These are phyloP conservation scores for Hymenopus coronatus DNA, from an alignment of 2,888 invertebrate species.

Conservation along the genomic window DNA sequence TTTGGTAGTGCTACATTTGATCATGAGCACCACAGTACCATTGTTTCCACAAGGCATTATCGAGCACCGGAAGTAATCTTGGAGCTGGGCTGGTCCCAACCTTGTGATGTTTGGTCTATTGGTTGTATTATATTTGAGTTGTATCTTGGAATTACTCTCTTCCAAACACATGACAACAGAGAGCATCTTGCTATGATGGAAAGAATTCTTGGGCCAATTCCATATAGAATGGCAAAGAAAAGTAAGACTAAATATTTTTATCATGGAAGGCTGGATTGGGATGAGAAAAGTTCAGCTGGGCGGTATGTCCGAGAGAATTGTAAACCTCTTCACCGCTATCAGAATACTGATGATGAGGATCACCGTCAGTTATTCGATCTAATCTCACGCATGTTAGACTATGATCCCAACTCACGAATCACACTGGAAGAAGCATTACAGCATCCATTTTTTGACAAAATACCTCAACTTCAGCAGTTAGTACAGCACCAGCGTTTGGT, in stretches of 20 bases:
- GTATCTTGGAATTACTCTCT: constrained; percentile 95
- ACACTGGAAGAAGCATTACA: constrained; percentile 81
- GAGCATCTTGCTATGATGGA: constrained; percentile 99
- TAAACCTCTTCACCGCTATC: constrained; percentile 91
- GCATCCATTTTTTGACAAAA: constrained; percentile 90
- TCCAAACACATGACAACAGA: constrained; percentile 99
- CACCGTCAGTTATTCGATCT: constrained; percentile 92
- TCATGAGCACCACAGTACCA: constrained; percentile 99
- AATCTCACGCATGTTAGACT: constrained; percentile 93
- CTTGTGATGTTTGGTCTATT: constrained; percentile 99
- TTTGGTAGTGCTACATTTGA: constrained; percentile 99
- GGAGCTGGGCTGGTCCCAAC: constrained; percentile 99
- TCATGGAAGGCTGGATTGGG: constrained; percentile 97
- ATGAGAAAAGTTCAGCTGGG: constrained; percentile 93
- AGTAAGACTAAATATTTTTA: constrained; percentile 98
- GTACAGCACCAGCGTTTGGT: constrained; percentile 67
- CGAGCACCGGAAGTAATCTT: constrained; percentile 98
- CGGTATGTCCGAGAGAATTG: constrained; percentile 98
- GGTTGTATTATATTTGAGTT: constrained; percentile 99
- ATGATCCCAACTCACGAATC: constrained; percentile 89
- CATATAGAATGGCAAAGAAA: constrained; percentile 86
- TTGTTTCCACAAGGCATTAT: constrained; percentile 98
- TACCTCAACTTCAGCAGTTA: constrained; percentile 74
- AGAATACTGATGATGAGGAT: constrained; percentile 83
- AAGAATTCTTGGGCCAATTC: constrained; percentile 93